Percentiles rank a stretch among this genome's conserved stretches.
Conservation (phyloP, 2,888 invertebrate species). For the Altica lythri region DNA sequence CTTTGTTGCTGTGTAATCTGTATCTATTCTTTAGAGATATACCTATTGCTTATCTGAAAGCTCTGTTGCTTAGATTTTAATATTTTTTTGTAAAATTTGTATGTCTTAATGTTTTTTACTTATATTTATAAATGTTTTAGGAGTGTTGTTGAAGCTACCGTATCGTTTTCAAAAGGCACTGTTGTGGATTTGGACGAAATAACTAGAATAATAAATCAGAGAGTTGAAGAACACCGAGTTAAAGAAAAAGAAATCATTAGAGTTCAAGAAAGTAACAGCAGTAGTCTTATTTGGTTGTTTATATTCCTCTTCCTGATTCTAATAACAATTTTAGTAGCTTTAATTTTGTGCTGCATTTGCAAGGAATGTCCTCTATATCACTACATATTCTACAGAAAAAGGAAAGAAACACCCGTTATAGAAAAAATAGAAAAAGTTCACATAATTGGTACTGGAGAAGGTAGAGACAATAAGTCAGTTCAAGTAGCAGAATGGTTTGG, state of each 20-base stretch:
- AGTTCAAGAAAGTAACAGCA: slow-evolving; percentile 48
- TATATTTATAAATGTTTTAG: too few species aligned
- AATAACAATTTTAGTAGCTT: slow-evolving; percentile 69
- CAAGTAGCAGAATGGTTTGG: slow-evolving; percentile 78
- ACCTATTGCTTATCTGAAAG: too few species aligned
- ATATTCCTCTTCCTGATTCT: slow-evolving; percentile 77
- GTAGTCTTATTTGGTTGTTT: slow-evolving; percentile 76
- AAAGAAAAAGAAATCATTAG: slow-evolving; percentile 33
- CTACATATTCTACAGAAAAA: slow-evolving; percentile 75
- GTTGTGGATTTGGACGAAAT: slow-evolving; percentile 75
- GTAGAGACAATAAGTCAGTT: slow-evolving; percentile 71
- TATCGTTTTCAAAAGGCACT: slow-evolving; percentile 67
- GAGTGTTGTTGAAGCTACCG: slow-evolving; percentile 74
- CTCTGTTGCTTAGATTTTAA: too few species aligned
- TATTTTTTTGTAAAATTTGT: too few species aligned
- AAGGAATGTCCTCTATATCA: slow-evolving; percentile 84
- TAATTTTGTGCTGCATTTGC: slow-evolving; percentile 83
- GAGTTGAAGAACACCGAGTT: slow-evolving; percentile 21
- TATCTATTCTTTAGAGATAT: too few species aligned
- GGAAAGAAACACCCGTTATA: slow-evolving; percentile 71
- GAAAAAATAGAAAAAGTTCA: slow-evolving; percentile 52
- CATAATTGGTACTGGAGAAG: slow-evolving; percentile 64
- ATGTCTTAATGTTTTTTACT: too few species aligned
- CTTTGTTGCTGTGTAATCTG: too few species aligned
- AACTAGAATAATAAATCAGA: slow-evolving; percentile 62